Evolutionary conservation across 1,140 invertebrate species (phyloP), one percentile per base, ranked within the genome.

Genomic region (Trichonephila inaurata): DNA sequence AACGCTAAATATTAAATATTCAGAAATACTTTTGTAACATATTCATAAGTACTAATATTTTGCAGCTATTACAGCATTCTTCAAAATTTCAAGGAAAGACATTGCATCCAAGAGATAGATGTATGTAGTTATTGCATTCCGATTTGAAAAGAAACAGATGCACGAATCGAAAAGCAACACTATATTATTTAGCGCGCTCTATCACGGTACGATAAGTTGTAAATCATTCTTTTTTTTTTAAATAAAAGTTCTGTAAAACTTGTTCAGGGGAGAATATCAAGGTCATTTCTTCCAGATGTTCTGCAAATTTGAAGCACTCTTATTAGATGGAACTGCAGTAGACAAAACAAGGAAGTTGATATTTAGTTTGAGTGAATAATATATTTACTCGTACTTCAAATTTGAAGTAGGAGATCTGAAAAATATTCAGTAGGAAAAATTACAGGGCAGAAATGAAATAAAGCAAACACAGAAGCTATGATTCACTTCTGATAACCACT

Each of bases 331-430:
- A 77, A 77, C 72, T 40, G 7, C 28, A 16, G 28, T 77, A 77
- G 72, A 77, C 72, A 40, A 77, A 77, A 77, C 72, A 77, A 77
- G 72, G 72, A 77, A 77, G 72, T 77, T 77, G 16, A 40, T 77
- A 33, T 77, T 5, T 7, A 33, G 24, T 33, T 77, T 18, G 12
- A 40, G 72, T 18, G 72, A 77, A 77, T 77, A 77, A 77, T n/a
- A n/a, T n/a, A n/a, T 77, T 77, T 77, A 19, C 72, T 77, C 72
- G 72, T 77, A 77, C 12, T 40, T 77, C 18, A 40, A 77, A 40
- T 77, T 77, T 28, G 72, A 77, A 77, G 72, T 33, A 0, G 28
- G 72, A 40, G 16, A 77, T 51, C 51, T 51, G 51, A 77, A 77
- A 77, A 33, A 19, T 40, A 33, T 18, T 14, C 72, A 0, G 14